Evolutionary conservation across 2,113 vertebrate genomes (phyloP).

Genomic region (Phylloscopus trochiloides): DNA sequence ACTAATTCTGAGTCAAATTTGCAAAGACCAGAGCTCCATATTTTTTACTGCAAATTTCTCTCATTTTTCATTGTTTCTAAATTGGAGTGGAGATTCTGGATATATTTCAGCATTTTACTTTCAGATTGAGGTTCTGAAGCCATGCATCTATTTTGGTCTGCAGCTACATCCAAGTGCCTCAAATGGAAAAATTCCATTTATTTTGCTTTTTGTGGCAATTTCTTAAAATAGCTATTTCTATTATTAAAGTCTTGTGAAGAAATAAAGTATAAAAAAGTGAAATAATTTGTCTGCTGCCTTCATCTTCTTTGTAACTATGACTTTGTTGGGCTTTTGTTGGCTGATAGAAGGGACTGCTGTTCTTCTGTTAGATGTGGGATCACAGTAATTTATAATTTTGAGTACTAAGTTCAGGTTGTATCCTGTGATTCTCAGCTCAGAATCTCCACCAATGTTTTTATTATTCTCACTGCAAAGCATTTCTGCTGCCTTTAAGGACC

Average conservation of each 20-base stretch:
- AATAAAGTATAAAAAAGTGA: neutral
- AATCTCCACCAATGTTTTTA: neutral
- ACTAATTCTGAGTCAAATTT: neutral
- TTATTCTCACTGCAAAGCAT: neutral
- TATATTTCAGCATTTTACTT: neutral
- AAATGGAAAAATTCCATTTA: neutral
- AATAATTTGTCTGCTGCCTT: neutral
- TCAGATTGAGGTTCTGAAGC: neutral
- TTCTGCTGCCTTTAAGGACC: neutral
- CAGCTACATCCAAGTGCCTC: neutral
- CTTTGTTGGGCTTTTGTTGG: neutral
- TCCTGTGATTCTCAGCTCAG: neutral
- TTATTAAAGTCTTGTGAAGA: neutral
- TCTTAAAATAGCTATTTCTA: neutral
- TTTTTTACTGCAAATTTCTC: neutral
- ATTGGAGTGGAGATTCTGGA: neutral
- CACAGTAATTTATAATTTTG: neutral
- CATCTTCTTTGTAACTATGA: neutral
- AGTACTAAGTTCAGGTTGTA: neutral
- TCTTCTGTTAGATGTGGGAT: neutral
- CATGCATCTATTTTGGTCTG: fast-evolving
- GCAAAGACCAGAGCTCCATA: neutral
- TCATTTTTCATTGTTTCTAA: neutral
- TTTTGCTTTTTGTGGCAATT: neutral
- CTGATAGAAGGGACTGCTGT: neutral